Conservation (phyloP, 1,140 invertebrate genomes). For the Lepidurus apus region DNA sequence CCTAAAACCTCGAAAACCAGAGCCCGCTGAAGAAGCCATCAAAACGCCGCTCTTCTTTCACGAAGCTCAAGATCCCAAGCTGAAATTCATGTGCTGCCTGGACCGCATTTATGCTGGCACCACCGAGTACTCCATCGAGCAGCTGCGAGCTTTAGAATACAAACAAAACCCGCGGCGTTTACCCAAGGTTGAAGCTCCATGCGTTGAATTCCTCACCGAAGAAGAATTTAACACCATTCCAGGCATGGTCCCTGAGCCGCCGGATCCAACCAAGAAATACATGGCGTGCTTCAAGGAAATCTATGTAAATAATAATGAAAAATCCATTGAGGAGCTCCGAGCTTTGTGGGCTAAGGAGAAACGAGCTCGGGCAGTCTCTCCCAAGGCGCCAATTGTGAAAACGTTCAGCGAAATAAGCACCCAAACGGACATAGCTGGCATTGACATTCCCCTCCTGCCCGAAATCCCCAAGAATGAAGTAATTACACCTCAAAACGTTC, state of each 20-base stretch:
- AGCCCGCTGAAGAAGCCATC: slow-evolving; percentile 26
- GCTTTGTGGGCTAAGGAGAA: neutral
- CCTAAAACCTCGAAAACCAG: slow-evolving; percentile 26
- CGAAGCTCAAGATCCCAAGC: slow-evolving; percentile 44
- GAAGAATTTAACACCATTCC: slow-evolving; percentile 24
- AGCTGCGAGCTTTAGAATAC: slow-evolving; percentile 46
- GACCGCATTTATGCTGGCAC: slow-evolving; percentile 47
- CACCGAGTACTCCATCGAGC: slow-evolving; percentile 53
- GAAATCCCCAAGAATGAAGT: too few species aligned
- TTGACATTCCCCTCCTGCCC: neutral
- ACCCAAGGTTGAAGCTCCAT: neutral
- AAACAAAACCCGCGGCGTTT: neutral
- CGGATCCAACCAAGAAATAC: neutral
- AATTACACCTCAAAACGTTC: neutral
- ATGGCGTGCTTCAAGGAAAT: neutral
- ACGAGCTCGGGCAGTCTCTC: neutral
- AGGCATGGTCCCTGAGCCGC: neutral
- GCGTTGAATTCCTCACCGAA: slow-evolving; percentile 24
- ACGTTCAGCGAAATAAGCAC: neutral
- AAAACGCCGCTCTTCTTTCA: slow-evolving; percentile 41
- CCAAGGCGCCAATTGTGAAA: neutral
- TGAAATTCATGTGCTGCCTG: slow-evolving; percentile 46
- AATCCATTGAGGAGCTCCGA: neutral
- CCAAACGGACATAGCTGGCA: neutral
- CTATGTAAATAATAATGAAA: neutral